Evolutionary conservation across 2,797 vertebrate genomes (phyloP).

Genomic region (Serranus cabrilla): DNA sequence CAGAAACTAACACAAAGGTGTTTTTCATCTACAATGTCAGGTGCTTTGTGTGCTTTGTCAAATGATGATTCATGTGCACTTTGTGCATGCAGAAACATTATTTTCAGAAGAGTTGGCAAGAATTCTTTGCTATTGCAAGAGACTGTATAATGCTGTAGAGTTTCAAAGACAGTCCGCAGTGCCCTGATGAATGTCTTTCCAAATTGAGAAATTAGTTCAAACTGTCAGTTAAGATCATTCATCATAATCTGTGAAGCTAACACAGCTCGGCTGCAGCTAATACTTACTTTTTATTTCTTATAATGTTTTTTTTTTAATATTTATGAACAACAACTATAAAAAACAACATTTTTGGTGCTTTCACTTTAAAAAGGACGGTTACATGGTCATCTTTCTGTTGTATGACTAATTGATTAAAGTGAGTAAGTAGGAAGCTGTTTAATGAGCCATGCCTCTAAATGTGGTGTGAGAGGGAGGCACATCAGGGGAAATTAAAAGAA

Average conservation of each 20-base stretch:
- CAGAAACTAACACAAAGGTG: too few relatives aligned
- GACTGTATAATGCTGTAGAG: too few relatives aligned
- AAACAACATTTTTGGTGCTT: too few relatives aligned
- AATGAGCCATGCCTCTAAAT: conserved; percentile 21
- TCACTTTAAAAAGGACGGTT: too few relatives aligned
- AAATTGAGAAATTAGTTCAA: conserved; percentile 1
- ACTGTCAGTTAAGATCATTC: conserved; percentile 3
- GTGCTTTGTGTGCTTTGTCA: too few relatives aligned
- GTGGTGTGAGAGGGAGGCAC: background rate
- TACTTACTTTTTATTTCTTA: background rate
- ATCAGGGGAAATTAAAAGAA: conserved; percentile 21
- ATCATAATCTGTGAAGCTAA: background rate
- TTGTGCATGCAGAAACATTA: too few relatives aligned
- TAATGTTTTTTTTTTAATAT: background rate
- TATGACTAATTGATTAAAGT: background rate
- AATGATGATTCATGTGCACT: too few relatives aligned
- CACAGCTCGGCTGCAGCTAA: background rate
- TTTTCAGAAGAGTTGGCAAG: too few relatives aligned
- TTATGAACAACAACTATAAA: too few relatives aligned
- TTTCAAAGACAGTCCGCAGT: background rate
- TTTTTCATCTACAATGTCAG: too few relatives aligned
- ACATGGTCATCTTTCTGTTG: background rate
- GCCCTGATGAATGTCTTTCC: conserved; percentile 10
- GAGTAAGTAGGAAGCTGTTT: conserved; percentile 5
- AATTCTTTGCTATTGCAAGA: too few relatives aligned